phyloP scores from a whole-genome alignment of 2,797 vertebrate genomes.

The Sphenopsis melanotis region DNA sequence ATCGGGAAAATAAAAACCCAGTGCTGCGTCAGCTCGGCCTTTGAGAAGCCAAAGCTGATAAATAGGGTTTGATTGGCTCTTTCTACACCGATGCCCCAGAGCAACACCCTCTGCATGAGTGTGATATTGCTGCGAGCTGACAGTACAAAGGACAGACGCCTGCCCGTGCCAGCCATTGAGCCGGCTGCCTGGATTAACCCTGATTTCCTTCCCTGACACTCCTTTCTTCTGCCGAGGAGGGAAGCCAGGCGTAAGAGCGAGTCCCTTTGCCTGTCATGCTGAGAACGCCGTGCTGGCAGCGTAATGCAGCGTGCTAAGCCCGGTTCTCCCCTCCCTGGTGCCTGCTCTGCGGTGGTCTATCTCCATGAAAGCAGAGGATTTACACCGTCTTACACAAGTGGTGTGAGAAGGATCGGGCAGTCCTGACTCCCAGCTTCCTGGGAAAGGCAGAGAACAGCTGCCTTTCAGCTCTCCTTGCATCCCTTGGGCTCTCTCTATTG shows the following conservation, averaged over 20 bases:
- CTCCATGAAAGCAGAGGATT: background rate
- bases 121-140: slow-evolving; percentile 43
- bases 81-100: slow-evolving; percentile 28
- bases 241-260: background rate
- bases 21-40: slow-evolving; percentile 35
- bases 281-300: background rate
- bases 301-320: background rate
- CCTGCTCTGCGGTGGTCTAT: background rate
- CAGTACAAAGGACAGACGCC: slow-evolving; percentile 19
- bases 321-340: background rate
- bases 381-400: background rate
- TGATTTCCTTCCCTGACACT: slow-evolving; percentile 22
- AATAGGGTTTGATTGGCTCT: slow-evolving; percentile 51
- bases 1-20: slow-evolving; percentile 31
- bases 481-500: background rate
- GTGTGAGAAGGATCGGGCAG: background rate
- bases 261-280: background rate
- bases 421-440: background rate
- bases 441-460: background rate
- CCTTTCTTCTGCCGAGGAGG: slow-evolving; percentile 30
- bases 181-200: slow-evolving; percentile 40
- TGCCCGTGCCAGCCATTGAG: slow-evolving; percentile 8
- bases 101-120: slow-evolving; percentile 12
- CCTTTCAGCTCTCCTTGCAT: background rate
- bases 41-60: slow-evolving; percentile 49